Evolutionary conservation across 2,113 vertebrate genomes (phyloP), one percentile per base, ranked within the genome.

Genomic region (Smithornis capensis): DNA sequence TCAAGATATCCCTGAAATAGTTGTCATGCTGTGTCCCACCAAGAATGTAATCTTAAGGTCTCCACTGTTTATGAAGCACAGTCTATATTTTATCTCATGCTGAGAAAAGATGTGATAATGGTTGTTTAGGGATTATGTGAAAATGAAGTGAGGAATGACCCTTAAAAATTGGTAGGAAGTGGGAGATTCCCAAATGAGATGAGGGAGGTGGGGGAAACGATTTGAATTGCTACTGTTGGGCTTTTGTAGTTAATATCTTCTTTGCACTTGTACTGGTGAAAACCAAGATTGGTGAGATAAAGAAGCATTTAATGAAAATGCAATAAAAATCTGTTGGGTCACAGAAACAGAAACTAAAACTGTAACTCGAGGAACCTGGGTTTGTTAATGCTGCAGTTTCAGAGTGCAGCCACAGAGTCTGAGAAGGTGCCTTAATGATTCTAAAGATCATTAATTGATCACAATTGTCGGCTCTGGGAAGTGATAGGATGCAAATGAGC

Each of bases 71-170:
- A 83, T 62, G 49, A 92, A 96, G 80, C 94, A 75, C 88, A 88
- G 85, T 92, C 73, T 90, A 78, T 97, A 96, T 95, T 95, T 96
- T 94, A 96, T 94, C 83, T 95, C 95, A 55, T 81, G 92, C 93
- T 97, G 94, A 89, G 96, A 93, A 90, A 90, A 94, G 96, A 92
- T 86, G 94, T 93, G 94, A 92, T 96, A 96, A 96, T 94, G 82
- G 63, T 90, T 94, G 90, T 74, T 94, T 68, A 64, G 94, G 96
- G 95, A 96, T 96, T 96, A 95, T 90, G 90, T 96, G 94, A 95
- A 96, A 96, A 96, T 93, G 90, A 69, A 95, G 94, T 93, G 95
- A 90, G 95, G 92, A 96, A 94, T 96, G 93, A 96, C 94, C 94
- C 90, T 96, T 90, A 96, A 90, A 97, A 92, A 86, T 77, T n/a